Conservation (phyloP, 2,797 vertebrate species). For the Alectoris magna region DNA sequence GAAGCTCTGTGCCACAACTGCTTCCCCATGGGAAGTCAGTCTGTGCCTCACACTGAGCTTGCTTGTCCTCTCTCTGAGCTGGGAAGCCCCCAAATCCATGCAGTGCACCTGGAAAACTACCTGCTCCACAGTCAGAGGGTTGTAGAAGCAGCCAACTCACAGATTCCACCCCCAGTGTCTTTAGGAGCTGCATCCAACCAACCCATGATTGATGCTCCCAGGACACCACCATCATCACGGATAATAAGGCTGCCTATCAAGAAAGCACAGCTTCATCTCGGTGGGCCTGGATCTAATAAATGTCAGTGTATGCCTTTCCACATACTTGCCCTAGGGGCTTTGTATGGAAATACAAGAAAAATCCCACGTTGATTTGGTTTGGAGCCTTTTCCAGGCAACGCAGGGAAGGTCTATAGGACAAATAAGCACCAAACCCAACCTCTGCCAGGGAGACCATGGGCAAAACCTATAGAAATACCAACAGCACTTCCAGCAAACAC, state of each 20-base stretch:
- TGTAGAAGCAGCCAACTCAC: accelerated
- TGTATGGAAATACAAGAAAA: not conserved
- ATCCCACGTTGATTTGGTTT: not conserved
- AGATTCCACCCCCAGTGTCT: not conserved
- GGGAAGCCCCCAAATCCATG: not conserved
- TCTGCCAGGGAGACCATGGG: not conserved
- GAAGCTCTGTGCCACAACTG: not conserved
- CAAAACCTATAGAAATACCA: not conserved
- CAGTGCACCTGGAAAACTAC: not conserved
- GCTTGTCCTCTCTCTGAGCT: not conserved
- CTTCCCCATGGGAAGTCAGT: not conserved
- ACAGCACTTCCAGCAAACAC: not conserved
- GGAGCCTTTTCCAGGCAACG: not conserved
- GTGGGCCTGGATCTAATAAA: not conserved
- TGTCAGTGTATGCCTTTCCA: not conserved
- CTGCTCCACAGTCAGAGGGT: accelerated
- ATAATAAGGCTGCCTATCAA: accelerated
- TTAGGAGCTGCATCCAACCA: not conserved
- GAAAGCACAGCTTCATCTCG: not conserved
- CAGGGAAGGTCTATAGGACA: not conserved
- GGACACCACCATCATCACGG: not conserved
- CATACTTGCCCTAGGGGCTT: not conserved
- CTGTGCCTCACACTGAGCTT: accelerated
- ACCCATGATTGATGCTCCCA: too few species aligned
- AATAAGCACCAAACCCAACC: not conserved